These are phyloP conservation scores for Holocentrus rufus DNA, from an alignment of 2,797 vertebrate genomes.

Conservation along the genomic window DNA sequence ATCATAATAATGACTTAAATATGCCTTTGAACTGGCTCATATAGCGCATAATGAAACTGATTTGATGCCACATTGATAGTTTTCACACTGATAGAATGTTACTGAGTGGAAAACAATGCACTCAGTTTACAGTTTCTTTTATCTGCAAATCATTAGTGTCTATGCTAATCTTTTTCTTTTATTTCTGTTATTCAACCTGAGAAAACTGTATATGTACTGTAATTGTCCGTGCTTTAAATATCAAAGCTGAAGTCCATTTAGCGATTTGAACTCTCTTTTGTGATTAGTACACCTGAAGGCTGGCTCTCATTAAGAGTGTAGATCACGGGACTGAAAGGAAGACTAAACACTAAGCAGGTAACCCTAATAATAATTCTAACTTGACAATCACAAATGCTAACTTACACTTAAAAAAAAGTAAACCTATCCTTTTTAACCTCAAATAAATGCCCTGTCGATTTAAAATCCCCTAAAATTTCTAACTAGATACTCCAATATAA, in stretches of 20 bases:
- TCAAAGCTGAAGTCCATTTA: constrained; percentile 91
- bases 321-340: constrained; percentile 97
- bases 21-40: constrained; percentile 85
- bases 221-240: constrained; percentile 93
- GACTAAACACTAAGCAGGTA: constrained; percentile 99
- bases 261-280: constrained; percentile 95
- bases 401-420: constrained; percentile 99
- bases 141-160: constrained; percentile 88
- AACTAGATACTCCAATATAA: constrained; percentile 88
- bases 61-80: no score
- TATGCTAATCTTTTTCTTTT: constrained; percentile 85
- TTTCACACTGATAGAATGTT: constrained; percentile 85
- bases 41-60: constrained; percentile 88
- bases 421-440: constrained; percentile 92
- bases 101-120: constrained; percentile 87
- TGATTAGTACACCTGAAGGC: constrained; percentile 97
- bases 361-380: constrained; percentile 96
- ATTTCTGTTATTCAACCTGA: constrained; percentile 87
- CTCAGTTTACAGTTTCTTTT: constrained; percentile 87
- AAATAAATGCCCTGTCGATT: constrained; percentile 89
- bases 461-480: constrained; percentile 93
- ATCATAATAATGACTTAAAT: constrained; percentile 87
- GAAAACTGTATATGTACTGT: constrained; percentile 88
- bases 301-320: constrained; percentile 96
- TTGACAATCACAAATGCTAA: constrained; percentile 95